Evolutionary conservation across 1,140 invertebrate species (phyloP).

Genomic region (Calycopis cecrops): DNA sequence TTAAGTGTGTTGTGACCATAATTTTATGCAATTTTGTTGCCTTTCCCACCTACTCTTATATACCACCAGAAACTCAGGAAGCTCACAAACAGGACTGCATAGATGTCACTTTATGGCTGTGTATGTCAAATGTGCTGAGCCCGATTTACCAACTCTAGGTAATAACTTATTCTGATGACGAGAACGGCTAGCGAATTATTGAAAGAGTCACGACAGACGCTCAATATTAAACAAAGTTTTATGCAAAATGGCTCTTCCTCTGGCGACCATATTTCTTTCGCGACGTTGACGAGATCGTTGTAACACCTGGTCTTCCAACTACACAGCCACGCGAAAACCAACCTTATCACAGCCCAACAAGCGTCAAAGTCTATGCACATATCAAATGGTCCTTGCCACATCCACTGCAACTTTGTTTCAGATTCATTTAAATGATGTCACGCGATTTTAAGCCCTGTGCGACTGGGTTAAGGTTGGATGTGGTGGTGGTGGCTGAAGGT

Average conservation of each 20-base stretch:
- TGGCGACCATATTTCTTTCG: slow-evolving; percentile 42
- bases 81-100: too few species aligned
- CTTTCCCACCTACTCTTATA: too few species aligned
- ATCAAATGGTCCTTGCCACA: slow-evolving; percentile 8
- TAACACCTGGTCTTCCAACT: slow-evolving; percentile 11
- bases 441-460: slow-evolving; percentile 14
- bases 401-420: slow-evolving; percentile 2
- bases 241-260: slow-evolving; percentile 40
- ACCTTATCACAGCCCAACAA: slow-evolving; percentile 14
- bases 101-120: too few species aligned
- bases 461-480: not conserved
- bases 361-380: not conserved
- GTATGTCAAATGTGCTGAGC: too few species aligned
- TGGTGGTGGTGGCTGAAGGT: not conserved
- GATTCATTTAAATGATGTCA: slow-evolving; percentile 9
- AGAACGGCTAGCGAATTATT: slow-evolving; percentile 18
- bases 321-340: not conserved
- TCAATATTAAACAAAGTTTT: slow-evolving; percentile 43
- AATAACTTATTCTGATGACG: not conserved
- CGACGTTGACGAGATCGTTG: slow-evolving; percentile 42
- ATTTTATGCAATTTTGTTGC: too few species aligned
- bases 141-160: too few species aligned
- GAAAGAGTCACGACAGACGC: slow-evolving; percentile 29
- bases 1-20: too few species aligned
- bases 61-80: too few species aligned